phyloP scores from a whole-genome alignment of 1,140 invertebrate species.

The Mizuhopecten yessoensis region DNA sequence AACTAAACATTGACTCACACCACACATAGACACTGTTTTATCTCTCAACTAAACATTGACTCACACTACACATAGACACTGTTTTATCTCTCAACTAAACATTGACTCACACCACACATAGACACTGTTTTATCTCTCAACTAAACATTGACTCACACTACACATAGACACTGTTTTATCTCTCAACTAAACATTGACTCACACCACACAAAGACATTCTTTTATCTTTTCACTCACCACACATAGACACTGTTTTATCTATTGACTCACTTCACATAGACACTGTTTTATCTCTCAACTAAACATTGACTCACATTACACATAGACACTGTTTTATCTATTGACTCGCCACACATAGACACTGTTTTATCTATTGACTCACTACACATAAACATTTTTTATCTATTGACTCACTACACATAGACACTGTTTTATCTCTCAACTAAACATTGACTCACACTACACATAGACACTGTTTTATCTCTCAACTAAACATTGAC shows the following conservation, averaged over 20 bases:
- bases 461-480: background rate
- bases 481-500: background rate
- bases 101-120: background rate
- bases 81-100: background rate
- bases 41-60: background rate
- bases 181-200: background rate
- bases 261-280: too few species aligned
- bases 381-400: too few species aligned
- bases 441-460: background rate
- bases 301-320: background rate
- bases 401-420: too few species aligned
- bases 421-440: background rate
- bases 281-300: background rate
- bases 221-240: background rate
- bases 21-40: background rate
- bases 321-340: too few species aligned
- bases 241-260: too few species aligned
- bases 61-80: background rate
- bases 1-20: background rate
- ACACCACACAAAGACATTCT: background rate
- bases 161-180: background rate
- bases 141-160: slow-evolving; percentile 11
- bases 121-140: background rate
- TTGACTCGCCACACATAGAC: too few species aligned
- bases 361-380: too few species aligned